phyloP scores from a whole-genome alignment of 2,888 invertebrate genomes.

The Temnothorax unifasciatus region DNA sequence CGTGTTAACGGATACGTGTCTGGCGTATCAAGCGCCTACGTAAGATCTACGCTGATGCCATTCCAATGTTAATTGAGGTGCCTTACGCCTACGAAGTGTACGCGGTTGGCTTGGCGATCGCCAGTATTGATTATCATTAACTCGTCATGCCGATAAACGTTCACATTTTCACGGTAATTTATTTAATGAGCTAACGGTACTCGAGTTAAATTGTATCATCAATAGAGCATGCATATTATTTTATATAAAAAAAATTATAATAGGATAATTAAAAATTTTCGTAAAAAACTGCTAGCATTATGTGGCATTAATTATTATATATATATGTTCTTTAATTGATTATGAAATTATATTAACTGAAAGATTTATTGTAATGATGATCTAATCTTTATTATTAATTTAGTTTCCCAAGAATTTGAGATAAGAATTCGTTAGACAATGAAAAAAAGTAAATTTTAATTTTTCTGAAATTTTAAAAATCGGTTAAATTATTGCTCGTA shows the following conservation, averaged over 20 bases:
- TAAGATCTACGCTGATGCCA: constrained; percentile 75
- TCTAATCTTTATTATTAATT: background rate
- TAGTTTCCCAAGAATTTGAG: background rate
- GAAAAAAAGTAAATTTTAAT: background rate
- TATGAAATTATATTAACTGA: background rate
- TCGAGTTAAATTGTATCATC: constrained; percentile 37
- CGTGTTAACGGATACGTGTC: constrained; percentile 74
- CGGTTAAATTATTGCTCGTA: background rate
- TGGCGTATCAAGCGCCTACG: constrained; percentile 73
- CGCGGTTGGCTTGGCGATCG: constrained; percentile 63
- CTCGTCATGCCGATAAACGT: constrained; percentile 66
- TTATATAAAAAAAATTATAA: background rate
- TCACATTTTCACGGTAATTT: constrained; percentile 66
- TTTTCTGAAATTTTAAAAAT: background rate
- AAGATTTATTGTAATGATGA: background rate
- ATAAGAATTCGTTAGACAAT: background rate
- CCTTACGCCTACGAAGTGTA: constrained; percentile 73
- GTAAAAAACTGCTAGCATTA: background rate
- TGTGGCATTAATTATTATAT: background rate
- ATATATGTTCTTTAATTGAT: background rate
- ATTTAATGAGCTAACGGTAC: constrained; percentile 67
- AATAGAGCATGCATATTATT: constrained; percentile 18
- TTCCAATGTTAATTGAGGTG: constrained; percentile 80
- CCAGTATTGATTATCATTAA: constrained; percentile 72
- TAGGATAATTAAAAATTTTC: background rate